phyloP scores from a whole-genome alignment of 2,888 invertebrate genomes.

The Acleris sparsana region DNA sequence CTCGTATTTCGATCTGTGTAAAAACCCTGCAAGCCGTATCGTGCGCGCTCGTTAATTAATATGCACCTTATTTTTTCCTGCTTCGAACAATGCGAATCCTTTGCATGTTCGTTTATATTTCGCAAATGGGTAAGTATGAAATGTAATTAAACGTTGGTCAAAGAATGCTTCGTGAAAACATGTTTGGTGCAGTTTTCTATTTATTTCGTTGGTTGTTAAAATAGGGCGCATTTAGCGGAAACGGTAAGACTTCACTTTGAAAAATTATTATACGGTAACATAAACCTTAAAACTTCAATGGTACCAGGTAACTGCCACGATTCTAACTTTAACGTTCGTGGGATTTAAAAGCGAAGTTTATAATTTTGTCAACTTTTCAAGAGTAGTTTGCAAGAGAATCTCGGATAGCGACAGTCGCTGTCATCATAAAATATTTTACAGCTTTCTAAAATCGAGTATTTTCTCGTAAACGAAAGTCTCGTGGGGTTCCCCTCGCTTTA shows the following conservation, averaged over 20 bases:
- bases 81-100: background rate
- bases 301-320: no score
- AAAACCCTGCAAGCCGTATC: no score
- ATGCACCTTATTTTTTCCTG: no score
- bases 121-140: background rate
- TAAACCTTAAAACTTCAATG: no score
- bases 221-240: no score
- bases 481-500: slow-evolving; percentile 47
- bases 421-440: slow-evolving; percentile 61
- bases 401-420: slow-evolving; percentile 41
- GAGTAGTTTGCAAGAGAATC: slow-evolving; percentile 18
- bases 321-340: no score
- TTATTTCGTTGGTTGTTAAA: background rate
- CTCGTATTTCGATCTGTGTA: no score
- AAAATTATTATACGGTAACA: no score
- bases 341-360: slow-evolving; percentile 6
- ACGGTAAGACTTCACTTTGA: no score
- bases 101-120: background rate
- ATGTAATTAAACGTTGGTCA: slow-evolving; percentile 3
- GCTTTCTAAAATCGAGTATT: slow-evolving; percentile 58
- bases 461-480: slow-evolving; percentile 51
- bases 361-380: slow-evolving; percentile 10
- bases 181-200: slow-evolving; percentile 3
- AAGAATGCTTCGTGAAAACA: slow-evolving; percentile 3
- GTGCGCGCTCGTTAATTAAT: no score